Evolutionary conservation across 1,140 invertebrate species (phyloP).

Genomic region (Metaphire vulgaris): DNA sequence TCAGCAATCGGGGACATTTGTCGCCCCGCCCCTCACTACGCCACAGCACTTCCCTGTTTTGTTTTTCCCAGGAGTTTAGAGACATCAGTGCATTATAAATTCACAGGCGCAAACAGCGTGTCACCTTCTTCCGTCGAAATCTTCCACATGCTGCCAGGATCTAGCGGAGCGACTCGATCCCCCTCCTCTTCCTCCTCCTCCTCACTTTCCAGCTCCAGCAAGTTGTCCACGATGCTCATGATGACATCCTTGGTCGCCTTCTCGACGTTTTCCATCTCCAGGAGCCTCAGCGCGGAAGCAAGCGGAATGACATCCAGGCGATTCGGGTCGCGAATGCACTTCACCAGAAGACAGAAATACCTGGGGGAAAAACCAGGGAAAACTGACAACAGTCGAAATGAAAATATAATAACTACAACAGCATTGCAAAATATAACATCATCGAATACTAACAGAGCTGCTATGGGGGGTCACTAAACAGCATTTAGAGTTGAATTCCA

Average conservation of each 20-base stretch:
- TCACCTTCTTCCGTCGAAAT: no score
- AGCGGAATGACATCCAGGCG: conserved; percentile 57
- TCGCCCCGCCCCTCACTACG: no score
- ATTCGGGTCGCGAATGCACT: conserved; percentile 55
- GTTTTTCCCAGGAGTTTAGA: no score
- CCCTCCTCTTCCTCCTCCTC: conserved; percentile 35
- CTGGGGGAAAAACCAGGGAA: conserved; percentile 44
- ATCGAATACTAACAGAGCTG: no score
- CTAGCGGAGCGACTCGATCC: background rate
- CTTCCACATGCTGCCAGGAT: background rate
- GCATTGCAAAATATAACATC: no score
- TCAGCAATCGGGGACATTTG: no score
- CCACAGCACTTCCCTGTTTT: no score
- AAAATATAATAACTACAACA: conserved; percentile 1
- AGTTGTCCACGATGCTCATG: conserved; percentile 69
- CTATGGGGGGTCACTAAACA: no score
- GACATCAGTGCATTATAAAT: no score
- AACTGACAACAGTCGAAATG: conserved; percentile 22
- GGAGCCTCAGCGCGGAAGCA: conserved; percentile 62
- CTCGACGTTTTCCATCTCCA: conserved; percentile 61
- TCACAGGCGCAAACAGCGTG: no score
- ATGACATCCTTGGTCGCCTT: conserved; percentile 63
- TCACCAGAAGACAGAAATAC: conserved; percentile 66
- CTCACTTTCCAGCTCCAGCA: conserved; percentile 61
- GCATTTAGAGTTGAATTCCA: no score